Conservation (phyloP, 2,888 invertebrate genomes). For the Oconnorella tubifera region DNA sequence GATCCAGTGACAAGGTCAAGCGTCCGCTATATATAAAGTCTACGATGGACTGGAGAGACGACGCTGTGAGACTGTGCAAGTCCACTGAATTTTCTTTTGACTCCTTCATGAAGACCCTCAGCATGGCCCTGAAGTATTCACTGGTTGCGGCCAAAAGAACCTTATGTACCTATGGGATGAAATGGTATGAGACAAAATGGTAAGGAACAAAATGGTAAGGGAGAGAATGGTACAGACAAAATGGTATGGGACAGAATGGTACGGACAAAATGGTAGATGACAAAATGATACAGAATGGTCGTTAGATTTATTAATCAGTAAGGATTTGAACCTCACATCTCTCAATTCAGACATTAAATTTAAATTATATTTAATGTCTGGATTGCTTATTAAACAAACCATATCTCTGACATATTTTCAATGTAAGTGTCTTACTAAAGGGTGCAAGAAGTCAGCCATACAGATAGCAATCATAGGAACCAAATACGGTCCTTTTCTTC, state of each 20-base stretch:
- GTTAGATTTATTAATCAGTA: too few species aligned
- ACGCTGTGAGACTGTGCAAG: constrained; percentile 46
- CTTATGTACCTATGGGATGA: constrained; percentile 49
- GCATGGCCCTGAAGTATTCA: constrained; percentile 55
- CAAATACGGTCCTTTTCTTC: too few species aligned
- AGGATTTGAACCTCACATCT: too few species aligned
- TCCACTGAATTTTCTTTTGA: constrained; percentile 52
- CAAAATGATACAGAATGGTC: not conserved
- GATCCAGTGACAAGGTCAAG: constrained; percentile 47
- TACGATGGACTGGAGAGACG: constrained; percentile 45
- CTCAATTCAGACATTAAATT: too few species aligned
- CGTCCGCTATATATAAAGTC: constrained; percentile 54
- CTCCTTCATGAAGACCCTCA: constrained; percentile 52
- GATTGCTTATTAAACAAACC: too few species aligned
- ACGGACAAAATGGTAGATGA: not conserved
- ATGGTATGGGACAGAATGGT: too few species aligned
- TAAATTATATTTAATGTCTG: too few species aligned
- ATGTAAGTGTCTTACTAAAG: too few species aligned
- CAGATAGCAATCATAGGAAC: too few species aligned
- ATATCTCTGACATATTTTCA: too few species aligned
- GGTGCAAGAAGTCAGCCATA: too few species aligned
- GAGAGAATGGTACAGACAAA: too few species aligned
- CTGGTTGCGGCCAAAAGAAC: constrained; percentile 52
- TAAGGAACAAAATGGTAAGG: constrained; percentile 6
- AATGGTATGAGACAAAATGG: constrained; percentile 5